Percentiles rank a stretch among this genome's conserved stretches.
phyloP scores from a whole-genome alignment of 2,888 invertebrate species.

The Tipula helvola region DNA sequence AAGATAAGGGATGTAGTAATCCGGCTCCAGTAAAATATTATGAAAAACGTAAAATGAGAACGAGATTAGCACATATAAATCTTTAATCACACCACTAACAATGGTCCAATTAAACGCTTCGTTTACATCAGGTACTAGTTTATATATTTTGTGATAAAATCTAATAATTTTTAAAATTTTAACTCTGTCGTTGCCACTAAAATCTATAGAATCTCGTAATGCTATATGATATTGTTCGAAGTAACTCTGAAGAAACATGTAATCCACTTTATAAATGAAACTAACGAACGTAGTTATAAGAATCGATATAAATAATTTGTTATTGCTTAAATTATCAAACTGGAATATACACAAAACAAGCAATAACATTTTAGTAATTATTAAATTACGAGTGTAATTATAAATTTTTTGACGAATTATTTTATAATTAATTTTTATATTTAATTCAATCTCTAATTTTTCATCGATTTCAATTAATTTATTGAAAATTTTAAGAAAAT shows the following conservation, averaged over 20 bases:
- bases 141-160: neutral
- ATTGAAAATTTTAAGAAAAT: neutral
- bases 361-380: neutral
- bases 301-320: neutral
- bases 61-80: neutral
- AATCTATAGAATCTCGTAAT: neutral
- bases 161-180: neutral
- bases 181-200: neutral
- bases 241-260: neutral
- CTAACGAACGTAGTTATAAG: neutral
- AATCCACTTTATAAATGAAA: neutral
- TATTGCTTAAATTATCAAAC: too few species aligned
- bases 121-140: neutral
- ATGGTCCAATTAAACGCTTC: neutral
- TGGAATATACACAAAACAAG: neutral
- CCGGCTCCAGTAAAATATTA: neutral
- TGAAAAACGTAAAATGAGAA: neutral
- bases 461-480: neutral
- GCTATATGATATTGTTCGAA: neutral
- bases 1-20: neutral
- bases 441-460: neutral
- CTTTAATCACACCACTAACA: neutral
- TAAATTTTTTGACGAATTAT: neutral
- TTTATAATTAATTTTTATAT: neutral
- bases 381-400: neutral